A percentile compares a stretch with the other conserved stretches of the same genome.
These are phyloP conservation scores for Leptinotarsa peninsularis DNA, from an alignment of 2,888 invertebrate species.

Conservation along the genomic window DNA sequence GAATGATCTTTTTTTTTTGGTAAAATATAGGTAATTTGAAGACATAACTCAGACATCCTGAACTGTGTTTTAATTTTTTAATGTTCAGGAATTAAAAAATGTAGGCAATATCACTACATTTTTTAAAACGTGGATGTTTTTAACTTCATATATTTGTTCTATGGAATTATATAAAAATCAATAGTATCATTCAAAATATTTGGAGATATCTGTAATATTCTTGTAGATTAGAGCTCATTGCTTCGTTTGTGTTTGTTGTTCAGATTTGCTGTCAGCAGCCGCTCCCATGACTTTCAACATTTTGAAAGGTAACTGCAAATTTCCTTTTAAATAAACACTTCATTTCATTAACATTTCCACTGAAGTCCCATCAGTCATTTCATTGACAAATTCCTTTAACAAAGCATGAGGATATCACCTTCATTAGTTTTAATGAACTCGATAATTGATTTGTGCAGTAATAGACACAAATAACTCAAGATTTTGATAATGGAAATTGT, in stretches of 20 bases:
- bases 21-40: too few species aligned
- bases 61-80: too few species aligned
- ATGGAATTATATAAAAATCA: not conserved
- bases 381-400: conserved; percentile 11
- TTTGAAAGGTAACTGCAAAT: conserved; percentile 81
- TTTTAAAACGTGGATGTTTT: too few species aligned
- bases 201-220: conserved; percentile 40
- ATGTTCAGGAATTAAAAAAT: too few species aligned
- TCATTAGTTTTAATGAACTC: not conserved
- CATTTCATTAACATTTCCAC: conserved; percentile 16
- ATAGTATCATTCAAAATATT: conserved; percentile 21
- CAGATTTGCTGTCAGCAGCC: conserved; percentile 84
- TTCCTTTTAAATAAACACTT: conserved; percentile 44
- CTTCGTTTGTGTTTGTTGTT: conserved; percentile 79
- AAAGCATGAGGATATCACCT: conserved; percentile 1
- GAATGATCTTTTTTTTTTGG: too few species aligned
- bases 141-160: too few species aligned
- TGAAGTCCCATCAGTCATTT: not conserved
- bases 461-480: not conserved
- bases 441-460: not conserved
- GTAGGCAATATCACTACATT: too few species aligned
- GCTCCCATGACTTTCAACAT: conserved; percentile 88
- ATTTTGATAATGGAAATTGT: too few species aligned
- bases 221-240: conserved; percentile 67
- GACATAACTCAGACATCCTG: too few species aligned